These are phyloP conservation scores for Anthopleura xanthogrammica DNA, from an alignment of 92 coral and sea anemone species.

Conservation along the genomic window DNA sequence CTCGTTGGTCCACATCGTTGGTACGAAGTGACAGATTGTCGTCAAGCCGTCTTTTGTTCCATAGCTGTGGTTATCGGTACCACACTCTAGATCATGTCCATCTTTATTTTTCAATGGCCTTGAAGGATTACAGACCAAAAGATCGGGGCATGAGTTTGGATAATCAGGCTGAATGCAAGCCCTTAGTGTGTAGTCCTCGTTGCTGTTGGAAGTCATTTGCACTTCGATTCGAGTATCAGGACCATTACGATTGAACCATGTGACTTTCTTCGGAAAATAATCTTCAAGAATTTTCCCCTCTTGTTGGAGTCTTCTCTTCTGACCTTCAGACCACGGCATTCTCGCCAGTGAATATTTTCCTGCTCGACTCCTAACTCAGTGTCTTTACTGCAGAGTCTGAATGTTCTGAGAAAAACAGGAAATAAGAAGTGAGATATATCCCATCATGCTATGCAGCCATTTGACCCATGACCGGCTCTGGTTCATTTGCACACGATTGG, in stretches of 20 bases:
- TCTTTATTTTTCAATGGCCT: background rate
- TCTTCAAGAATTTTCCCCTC: constrained; percentile 13
- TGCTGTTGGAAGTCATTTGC: constrained; percentile 13
- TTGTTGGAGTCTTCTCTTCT: background rate
- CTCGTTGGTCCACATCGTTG: constrained; percentile 61
- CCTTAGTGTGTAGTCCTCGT: constrained; percentile 55
- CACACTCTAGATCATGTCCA: constrained; percentile 8
- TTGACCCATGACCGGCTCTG: background rate
- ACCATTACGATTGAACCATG: constrained; percentile 21
- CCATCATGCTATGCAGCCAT: background rate
- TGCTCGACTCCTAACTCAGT: background rate
- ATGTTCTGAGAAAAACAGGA: background rate
- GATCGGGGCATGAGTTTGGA: constrained; percentile 70
- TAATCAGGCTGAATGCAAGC: constrained; percentile 62
- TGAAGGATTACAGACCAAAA: constrained; percentile 66
- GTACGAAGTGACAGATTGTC: constrained; percentile 66
- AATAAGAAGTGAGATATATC: background rate
- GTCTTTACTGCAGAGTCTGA: background rate
- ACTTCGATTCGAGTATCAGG: constrained; percentile 10
- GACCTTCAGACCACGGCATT: constrained; percentile 11
- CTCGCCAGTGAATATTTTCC: background rate
- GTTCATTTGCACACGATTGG: background rate
- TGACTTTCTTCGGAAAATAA: constrained; percentile 14
- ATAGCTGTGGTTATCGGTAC: constrained; percentile 20
- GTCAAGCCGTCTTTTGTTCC: constrained; percentile 56